Evolutionary conservation across 2,888 invertebrate genomes (phyloP).

Genomic region (Protodeltote pygarga): DNA sequence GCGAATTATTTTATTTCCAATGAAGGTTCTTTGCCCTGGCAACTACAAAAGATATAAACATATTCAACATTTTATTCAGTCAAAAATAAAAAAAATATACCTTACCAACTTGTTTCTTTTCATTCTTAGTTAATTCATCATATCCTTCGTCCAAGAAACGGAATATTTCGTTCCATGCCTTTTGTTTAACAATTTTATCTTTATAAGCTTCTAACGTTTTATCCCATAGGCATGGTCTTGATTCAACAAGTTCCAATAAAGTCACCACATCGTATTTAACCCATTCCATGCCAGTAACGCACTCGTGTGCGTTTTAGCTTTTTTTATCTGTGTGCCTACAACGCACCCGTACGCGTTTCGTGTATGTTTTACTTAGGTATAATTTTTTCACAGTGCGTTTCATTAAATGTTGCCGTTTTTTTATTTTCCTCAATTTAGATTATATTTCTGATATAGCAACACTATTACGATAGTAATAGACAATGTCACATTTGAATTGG

Average conservation of each 20-base stretch:
- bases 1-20: conserved; percentile 14
- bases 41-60: conserved; percentile 10
- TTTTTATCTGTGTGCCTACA: background rate
- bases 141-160: conserved; percentile 5
- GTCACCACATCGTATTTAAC: conserved; percentile 13
- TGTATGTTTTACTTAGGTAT: background rate
- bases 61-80: conserved; percentile 3
- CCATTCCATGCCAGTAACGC: background rate
- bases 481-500: background rate
- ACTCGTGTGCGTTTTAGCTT: background rate
- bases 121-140: no score
- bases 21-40: conserved; percentile 11
- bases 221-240: conserved; percentile 12
- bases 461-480: background rate
- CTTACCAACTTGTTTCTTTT: conserved; percentile 15
- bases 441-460: background rate
- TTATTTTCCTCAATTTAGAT: background rate
- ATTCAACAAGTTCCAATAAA: conserved; percentile 10
- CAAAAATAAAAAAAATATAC: conserved; percentile 7
- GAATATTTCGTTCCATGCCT: conserved; percentile 5
- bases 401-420: background rate
- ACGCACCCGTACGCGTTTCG: background rate
- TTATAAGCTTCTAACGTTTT: background rate
- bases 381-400: background rate
- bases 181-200: conserved; percentile 4